Base-by-base conservation (phyloP, 2,113 vertebrate genomes). In the Tiliqua scincoides region DNA sequence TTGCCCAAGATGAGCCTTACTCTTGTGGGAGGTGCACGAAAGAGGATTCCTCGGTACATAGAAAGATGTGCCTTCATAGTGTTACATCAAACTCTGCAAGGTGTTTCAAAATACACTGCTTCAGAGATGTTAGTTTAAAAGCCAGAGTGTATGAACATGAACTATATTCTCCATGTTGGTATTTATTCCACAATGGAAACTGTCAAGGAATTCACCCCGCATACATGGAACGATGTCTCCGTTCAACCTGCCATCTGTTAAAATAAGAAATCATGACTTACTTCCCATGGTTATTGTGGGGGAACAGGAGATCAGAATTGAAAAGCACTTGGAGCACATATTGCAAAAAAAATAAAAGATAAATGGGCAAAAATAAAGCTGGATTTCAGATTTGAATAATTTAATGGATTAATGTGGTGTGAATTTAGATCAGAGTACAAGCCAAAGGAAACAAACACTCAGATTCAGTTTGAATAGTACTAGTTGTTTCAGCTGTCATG, bases 321-420 rank as follows among this genome's bases (percentile, higher is more conserved):
- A 86, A 86, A 86, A 52, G 48, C 27, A 43, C 21, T 35, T 40
- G 32, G n/a, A 80, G 35, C 63, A 52, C 21, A 80, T 68, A 54
- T 80, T 62, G 37, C 37, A 70, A 59, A 79, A 72, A 61, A 10
- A 54, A 54, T 54, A 71, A 84, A 67, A 84, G 61, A 76, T 25
- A 84, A 85, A 77, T 57, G 54, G 14, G 35, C 14, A 21, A 71
- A 71, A 80, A 80, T 35, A 74, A 63, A 74, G 70, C 40, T 80
- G 85, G 77, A 81, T 80, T 86, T 81, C 70, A 86, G 68, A 81
- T 86, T 73, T 63, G 78, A 86, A 80, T 73, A 72, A 74, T 74
- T 80, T 73, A 77, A 74, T 81, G 78, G 85, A 86, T 74, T 80
- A 86, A 80, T 80, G 68, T 81, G 68, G 77, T 74, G 70, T 86